Percentiles rank a stretch among this genome's conserved stretches.
Evolutionary conservation across 2,888 invertebrate species (phyloP).

Genomic region (Tinea trinotella): DNA sequence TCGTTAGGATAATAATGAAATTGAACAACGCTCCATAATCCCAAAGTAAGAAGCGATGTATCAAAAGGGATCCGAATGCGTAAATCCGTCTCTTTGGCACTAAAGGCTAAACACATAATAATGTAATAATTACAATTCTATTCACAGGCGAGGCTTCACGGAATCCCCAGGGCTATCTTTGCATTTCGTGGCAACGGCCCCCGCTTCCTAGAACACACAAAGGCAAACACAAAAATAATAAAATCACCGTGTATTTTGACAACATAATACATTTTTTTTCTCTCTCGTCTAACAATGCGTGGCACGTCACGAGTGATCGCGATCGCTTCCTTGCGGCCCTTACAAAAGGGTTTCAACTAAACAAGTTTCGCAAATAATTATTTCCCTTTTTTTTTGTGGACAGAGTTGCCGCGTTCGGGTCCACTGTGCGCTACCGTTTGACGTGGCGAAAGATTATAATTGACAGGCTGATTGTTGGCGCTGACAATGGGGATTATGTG

Average conservation of each 20-base stretch:
- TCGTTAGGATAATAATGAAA: too few relatives aligned
- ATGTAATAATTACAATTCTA: constrained; percentile 49
- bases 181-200: constrained; percentile 20
- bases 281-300: constrained; percentile 58
- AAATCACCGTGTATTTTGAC: constrained; percentile 71
- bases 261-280: constrained; percentile 54
- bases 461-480: constrained; percentile 67
- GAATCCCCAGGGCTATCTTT: constrained; percentile 38
- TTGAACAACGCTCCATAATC: not conserved
- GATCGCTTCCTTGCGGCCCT: constrained; percentile 62
- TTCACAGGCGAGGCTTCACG: constrained; percentile 54
- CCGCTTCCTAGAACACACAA: constrained; percentile 62
- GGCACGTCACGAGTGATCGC: constrained; percentile 68
- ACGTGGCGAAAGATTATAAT: constrained; percentile 65
- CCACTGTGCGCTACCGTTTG: constrained; percentile 61
- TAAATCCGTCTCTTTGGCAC: not conserved
- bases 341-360: constrained; percentile 55
- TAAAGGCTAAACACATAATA: constrained; percentile 3
- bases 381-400: constrained; percentile 48
- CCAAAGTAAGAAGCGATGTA: not conserved
- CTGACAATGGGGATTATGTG: constrained; percentile 54
- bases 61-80: not conserved
- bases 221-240: constrained; percentile 71
- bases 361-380: constrained; percentile 70
- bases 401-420: constrained; percentile 39